Percentiles rank a stretch among this genome's conserved stretches.
phyloP scores from a whole-genome alignment of 2,797 vertebrate species.

The Ataeniobius toweri region DNA sequence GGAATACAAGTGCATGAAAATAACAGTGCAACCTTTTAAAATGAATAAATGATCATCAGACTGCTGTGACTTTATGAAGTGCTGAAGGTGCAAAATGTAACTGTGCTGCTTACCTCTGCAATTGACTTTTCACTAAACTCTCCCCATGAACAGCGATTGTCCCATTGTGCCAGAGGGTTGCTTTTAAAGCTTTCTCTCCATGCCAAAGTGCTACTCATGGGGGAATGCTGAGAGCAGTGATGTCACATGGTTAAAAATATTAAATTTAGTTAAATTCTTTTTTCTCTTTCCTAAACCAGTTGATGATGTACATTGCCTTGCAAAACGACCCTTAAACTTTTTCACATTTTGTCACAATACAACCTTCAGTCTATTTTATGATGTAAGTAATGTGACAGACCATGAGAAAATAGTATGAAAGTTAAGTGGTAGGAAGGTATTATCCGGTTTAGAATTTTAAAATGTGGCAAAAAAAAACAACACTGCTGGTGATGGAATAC shows the following conservation, averaged over 20 bases:
- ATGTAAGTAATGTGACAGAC: background rate
- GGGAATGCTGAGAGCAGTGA: background rate
- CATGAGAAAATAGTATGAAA: background rate
- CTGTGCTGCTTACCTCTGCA: slow-evolving; percentile 22
- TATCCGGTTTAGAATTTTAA: background rate
- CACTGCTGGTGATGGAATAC: background rate
- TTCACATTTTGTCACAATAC: background rate
- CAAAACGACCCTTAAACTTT: background rate
- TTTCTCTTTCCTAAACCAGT: too few species aligned
- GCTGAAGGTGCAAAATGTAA: slow-evolving; percentile 19
- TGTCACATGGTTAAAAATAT: slow-evolving; percentile 3
- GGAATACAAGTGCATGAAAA: slow-evolving; percentile 18
- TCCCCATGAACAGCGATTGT: slow-evolving; percentile 8
- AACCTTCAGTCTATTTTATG: background rate
- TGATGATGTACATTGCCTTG: too few species aligned
- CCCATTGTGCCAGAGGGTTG: background rate
- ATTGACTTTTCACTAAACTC: slow-evolving; percentile 20
- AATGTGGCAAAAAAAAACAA: background rate
- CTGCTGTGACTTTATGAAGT: slow-evolving; percentile 12
- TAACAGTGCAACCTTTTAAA: slow-evolving; percentile 22
- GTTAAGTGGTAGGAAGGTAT: background rate
- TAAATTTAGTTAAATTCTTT: background rate
- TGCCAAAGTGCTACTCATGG: background rate
- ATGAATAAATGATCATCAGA: slow-evolving; percentile 30
- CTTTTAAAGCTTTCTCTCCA: slow-evolving; percentile 1